Evolutionary conservation across 2,797 vertebrate genomes (phyloP).

Genomic region (Tympanoctomys barrerae): DNA sequence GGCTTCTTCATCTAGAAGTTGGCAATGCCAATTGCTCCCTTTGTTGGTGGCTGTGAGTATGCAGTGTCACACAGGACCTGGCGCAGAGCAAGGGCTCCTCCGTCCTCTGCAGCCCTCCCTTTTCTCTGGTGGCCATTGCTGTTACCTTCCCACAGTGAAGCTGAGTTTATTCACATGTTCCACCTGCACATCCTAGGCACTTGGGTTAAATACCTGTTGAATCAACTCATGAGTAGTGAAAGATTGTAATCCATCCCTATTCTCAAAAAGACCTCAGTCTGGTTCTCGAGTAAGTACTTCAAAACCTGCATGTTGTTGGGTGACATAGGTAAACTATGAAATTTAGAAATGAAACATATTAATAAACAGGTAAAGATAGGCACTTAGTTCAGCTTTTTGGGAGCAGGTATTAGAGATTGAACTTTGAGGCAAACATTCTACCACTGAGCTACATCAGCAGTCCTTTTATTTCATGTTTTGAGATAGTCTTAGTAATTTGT

Average conservation of each 20-base stretch:
- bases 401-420: background rate
- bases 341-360: background rate
- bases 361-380: background rate
- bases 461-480: background rate
- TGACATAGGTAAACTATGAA: background rate
- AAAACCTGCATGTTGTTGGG: background rate
- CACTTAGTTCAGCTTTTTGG: background rate
- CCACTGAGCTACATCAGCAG: background rate
- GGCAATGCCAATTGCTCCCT: background rate
- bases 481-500: background rate
- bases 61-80: background rate
- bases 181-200: no score
- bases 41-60: background rate
- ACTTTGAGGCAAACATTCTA: background rate
- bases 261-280: background rate
- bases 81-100: background rate
- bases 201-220: slow-evolving; percentile 5
- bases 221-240: background rate
- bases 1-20: slow-evolving; percentile 11
- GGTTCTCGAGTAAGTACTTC: background rate
- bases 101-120: background rate
- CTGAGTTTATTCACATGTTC: background rate
- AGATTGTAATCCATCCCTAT: background rate
- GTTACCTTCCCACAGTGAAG: background rate
- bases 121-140: no score